Evolutionary conservation across 2,888 invertebrate species (phyloP), one percentile per base, ranked within the genome.

Genomic region (Parnassius mnemosyne): DNA sequence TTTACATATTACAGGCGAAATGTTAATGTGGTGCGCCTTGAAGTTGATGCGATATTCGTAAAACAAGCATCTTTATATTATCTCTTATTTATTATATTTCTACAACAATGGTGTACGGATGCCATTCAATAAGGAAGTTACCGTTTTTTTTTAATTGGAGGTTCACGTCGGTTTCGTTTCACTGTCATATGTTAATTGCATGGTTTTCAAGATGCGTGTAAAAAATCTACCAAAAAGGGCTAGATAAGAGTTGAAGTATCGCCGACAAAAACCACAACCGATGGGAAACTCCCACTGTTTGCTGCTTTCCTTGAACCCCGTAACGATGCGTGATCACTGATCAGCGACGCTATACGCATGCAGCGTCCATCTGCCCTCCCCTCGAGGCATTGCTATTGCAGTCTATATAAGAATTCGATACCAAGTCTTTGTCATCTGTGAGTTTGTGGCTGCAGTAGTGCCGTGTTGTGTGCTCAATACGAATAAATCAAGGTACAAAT

Each of bases 321-420:
- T 72, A 70, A 69, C 75, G 75, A 72, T 72, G 73, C 73, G 71
- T 68, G 69, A 68, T 70, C 57, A 64, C 71, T 68, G 69, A 68
- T 70, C 57, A 64, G 64, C 34, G 64, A 55, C 57, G 44, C 25
- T 51, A 44, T 68, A 68, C 63, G 70, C 72, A 69, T 73, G 72
- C 73, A 69, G 68, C 72, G 69, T 66, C 67, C 68, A 68, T 60
- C 66, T 71, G 78, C 88, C 89, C 86, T 85, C 79, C 86, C 81
- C 81, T 71, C 76, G 63, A 63, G 58, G 66, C 77, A 73, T 78
- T 71, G 72, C 74, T 71, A 71, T 71, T 84, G 82, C 86, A 85
- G 79, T 87, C 84, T 90, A 90, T 90, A 90, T 81, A 89, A 90
- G 88, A 82, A 87, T 85, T 83, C 74, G 74, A 69, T 76, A 78